These are phyloP conservation scores for Scrobipalpa atriplicella DNA, from an alignment of 2,888 invertebrate genomes.

Conservation along the genomic window DNA sequence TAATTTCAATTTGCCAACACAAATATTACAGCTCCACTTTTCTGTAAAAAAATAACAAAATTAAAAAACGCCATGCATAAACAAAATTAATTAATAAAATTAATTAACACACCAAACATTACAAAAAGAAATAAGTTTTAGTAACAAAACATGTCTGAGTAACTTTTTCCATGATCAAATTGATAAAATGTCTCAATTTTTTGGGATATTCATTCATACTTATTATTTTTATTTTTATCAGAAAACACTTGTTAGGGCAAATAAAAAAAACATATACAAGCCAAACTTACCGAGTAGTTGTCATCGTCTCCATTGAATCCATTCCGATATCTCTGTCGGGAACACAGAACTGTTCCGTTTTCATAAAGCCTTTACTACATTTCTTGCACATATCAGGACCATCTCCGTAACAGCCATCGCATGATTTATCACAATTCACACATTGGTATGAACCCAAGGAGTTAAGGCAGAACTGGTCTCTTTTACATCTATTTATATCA, in stretches of 20 bases:
- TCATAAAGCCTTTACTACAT: constrained; percentile 89
- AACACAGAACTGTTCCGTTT: constrained; percentile 89
- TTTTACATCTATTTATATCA: constrained; percentile 76
- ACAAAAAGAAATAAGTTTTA: no score
- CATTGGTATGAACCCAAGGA: constrained; percentile 93
- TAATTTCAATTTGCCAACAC: constrained; percentile 27
- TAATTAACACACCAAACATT: background rate
- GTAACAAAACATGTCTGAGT: no score
- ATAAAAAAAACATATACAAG: constrained; percentile 19
- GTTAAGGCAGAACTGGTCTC: constrained; percentile 94
- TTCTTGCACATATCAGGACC: constrained; percentile 95
- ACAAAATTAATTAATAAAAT: constrained; percentile 22
- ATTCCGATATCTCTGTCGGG: constrained; percentile 81
- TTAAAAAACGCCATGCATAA: constrained; percentile 28
- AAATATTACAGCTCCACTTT: constrained; percentile 66
- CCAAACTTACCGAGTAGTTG: constrained; percentile 60
- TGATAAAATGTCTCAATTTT: no score
- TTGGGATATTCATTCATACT: no score
- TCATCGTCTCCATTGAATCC: constrained; percentile 56
- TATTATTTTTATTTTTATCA: constrained; percentile 15
- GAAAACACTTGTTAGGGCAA: constrained; percentile 28
- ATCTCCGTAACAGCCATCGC: constrained; percentile 92
- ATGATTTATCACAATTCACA: constrained; percentile 92
- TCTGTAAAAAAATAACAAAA: constrained; percentile 60
- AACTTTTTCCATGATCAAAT: no score